Base-by-base conservation (phyloP, 2,888 invertebrate genomes). In the Oligia fasciuncula region DNA sequence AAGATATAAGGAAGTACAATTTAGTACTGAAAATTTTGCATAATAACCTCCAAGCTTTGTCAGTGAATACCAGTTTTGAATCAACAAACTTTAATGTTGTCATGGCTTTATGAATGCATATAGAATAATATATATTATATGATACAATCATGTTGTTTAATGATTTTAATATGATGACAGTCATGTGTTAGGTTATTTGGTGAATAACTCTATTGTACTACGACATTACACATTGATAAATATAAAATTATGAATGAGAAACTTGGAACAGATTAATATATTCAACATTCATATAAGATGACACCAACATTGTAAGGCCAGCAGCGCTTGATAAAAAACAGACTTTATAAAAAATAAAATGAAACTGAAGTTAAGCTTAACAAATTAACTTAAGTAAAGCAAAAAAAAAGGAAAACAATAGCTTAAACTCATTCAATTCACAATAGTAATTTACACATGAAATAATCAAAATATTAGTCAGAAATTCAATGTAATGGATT, bases 1-100 rank as follows among this genome's bases (percentile, higher is more conserved):
- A 65, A 60, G 68, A 74, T 75, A 72, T 75, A 57, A 87, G 85
- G 87, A 85, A 87, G 82, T 85, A 29, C 11, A 80, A 63, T 77
- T 77, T 67, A 40, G 66, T 73, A 68, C 14, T 66, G 46, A 82
- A 76, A 85, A 76, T 87, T 87, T 87, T 82, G 76, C 86, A 82
- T 83, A 85, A 72, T 85, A 79, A 81, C 87, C 82, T 81, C 73
- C 46, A 85, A 57, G 60, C 66, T 82, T 85, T 85, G 72, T 79
- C 51, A 85, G 76, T 80, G 71, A 73, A 70, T 87, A 76, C 76
- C 60, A 86, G 76, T 76, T 79, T 68, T 76, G 71, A 87, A 68
- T 72, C 62, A 73, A 84, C 68, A 87, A 76, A 80, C 19, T 60
- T 60, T 46, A 66, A 67, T 71, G 43, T 68, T 79, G 67, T 69